Evolutionary conservation across 2,113 vertebrate genomes (phyloP), one percentile per base, ranked within the genome.

Genomic region (zebrafish (Danio rerio)): DNA sequence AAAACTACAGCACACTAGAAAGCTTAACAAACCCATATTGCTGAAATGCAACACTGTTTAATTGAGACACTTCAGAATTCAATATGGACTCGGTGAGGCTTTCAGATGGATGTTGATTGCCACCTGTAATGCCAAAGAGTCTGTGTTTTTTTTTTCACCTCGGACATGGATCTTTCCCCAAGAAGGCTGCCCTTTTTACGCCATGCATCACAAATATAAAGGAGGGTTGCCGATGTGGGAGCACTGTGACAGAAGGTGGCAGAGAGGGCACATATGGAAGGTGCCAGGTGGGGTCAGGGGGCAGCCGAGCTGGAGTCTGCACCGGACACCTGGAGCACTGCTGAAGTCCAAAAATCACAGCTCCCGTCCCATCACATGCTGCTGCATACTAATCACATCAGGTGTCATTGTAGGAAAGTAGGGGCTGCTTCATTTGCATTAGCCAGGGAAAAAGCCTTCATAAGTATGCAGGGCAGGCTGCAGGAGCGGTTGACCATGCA

Each of bases 191-290:
- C 76, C 77, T 66, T 79, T 66, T 53, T 9, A 79, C 52, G 49
- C 62, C 62, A 5, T 52, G 55, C 63, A 70, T 77, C 66, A 61
- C 56, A 83, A 83, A 70, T 65, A 55, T 76, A 74, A 76, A 50
- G n/a, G 13, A 47, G 83, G 80, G 83, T 80, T 50, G 81, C 80
- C 75, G 66, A 66, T 65, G 83, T 82, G 87, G 89, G 88, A 88
- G 16, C 77, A 66, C 86, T 76, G 89, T 87, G 89, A 93, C 93
- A 92, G 93, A 92, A 91, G 92, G 91, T 88, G 87, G 84, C 83
- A 84, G 89, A 84, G 83, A 88, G 83, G 91, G 83, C 88, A 84
- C 92, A 92, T 93, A 93, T 92, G 92, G 90, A 84, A 87, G 78
- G 83, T 90, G 92, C 86, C 90, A 89, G 85, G 45, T 85, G 83